A percentile compares a stretch with the other conserved stretches of the same genome.
Conservation (phyloP, 1,140 invertebrate genomes). For the Pogonomyrmex barbatus region DNA sequence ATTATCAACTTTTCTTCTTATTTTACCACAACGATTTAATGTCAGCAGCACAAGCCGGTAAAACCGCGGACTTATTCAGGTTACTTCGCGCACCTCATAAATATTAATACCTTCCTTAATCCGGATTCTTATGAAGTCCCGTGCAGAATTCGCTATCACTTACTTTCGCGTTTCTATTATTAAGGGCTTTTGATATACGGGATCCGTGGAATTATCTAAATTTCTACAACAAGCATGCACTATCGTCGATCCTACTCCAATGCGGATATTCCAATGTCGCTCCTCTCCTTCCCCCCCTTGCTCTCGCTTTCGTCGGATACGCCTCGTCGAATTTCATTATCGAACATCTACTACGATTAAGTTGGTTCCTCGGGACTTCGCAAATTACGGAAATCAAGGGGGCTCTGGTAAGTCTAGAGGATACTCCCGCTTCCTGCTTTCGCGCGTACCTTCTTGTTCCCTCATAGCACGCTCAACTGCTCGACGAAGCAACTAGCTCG, state of each 20-base stretch:
- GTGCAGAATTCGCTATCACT: constrained; percentile 12
- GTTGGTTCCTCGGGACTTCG: constrained; percentile 53
- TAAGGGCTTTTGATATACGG: constrained; percentile 27
- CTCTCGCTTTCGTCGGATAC: constrained; percentile 28
- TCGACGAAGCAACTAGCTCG: background rate
- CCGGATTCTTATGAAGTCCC: constrained; percentile 52
- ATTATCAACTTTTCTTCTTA: constrained; percentile 36
- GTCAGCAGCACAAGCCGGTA: background rate
- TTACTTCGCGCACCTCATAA: constrained; percentile 55
- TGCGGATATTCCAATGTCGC: constrained; percentile 44
- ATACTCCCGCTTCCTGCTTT: constrained; percentile 54
- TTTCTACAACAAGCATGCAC: constrained; percentile 39
- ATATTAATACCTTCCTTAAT: constrained; percentile 60
- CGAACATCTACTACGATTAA: constrained; percentile 60
- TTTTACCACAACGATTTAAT: constrained; percentile 34
- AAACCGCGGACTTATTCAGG: constrained; percentile 49
- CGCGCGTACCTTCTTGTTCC: constrained; percentile 40
- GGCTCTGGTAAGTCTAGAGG: constrained; percentile 39
- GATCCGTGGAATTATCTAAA: constrained; percentile 52
- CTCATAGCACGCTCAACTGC: constrained; percentile 35
- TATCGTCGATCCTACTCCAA: background rate
- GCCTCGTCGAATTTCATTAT: constrained; percentile 63
- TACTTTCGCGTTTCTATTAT: constrained; percentile 42
- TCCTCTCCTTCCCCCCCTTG: background rate
- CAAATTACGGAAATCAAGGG: constrained; percentile 66